These are phyloP conservation scores for Acropora yongei DNA, from an alignment of 64 coral and sea anemone genomes.

Conservation along the genomic window DNA sequence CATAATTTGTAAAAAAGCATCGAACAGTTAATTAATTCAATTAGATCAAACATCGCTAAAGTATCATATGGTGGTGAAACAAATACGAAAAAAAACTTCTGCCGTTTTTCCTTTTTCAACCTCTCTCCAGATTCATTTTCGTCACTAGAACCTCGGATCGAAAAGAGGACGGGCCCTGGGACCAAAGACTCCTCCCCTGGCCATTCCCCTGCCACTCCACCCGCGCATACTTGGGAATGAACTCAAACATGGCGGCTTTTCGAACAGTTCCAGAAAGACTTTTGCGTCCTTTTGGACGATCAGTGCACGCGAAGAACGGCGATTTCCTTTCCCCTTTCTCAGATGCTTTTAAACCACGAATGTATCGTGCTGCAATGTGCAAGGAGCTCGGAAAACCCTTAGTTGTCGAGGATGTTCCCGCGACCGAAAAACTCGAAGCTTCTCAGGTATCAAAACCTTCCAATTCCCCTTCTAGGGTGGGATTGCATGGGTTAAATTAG, in stretches of 20 bases:
- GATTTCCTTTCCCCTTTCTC: slow-evolving; percentile 6
- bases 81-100: too few species aligned
- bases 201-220: too few species aligned
- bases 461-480: too few species aligned
- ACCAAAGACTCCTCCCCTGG: too few species aligned
- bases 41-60: too few species aligned
- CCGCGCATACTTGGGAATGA: neutral
- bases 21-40: neutral
- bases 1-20: neutral
- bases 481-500: too few species aligned
- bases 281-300: slow-evolving; percentile 65
- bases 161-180: too few species aligned
- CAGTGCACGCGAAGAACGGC: slow-evolving; percentile 48
- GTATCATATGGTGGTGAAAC: too few species aligned
- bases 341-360: slow-evolving; percentile 15
- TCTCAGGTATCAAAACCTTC: slow-evolving; percentile 57
- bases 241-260: slow-evolving; percentile 81
- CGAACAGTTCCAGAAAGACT: slow-evolving; percentile 86
- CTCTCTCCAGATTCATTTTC: too few species aligned
- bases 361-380: slow-evolving; percentile 86
- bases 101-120: too few species aligned
- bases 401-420: slow-evolving; percentile 69
- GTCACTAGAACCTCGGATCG: too few species aligned
- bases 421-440: slow-evolving; percentile 43
- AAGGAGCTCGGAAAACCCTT: slow-evolving; percentile 81